Conservation (phyloP, 2,888 invertebrate genomes). For the Caenorhabditis zanzibari region DNA sequence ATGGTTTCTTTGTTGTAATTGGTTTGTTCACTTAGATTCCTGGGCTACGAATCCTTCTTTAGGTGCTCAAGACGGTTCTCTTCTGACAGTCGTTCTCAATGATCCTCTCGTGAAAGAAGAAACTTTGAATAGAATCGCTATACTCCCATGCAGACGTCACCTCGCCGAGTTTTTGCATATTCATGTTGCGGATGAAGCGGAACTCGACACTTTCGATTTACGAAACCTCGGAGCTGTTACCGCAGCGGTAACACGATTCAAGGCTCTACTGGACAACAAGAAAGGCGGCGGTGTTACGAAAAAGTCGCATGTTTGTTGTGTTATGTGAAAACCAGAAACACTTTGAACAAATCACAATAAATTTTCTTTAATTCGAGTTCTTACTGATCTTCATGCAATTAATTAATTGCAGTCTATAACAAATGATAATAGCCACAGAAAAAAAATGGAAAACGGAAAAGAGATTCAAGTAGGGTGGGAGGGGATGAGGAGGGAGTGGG, state of each 20-base stretch:
- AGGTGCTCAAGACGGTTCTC: conserved; percentile 80
- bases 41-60: too few relatives aligned
- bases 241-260: conserved; percentile 78
- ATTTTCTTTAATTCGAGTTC: conserved; percentile 32
- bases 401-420: conserved; percentile 29
- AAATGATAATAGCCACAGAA: conserved; percentile 22
- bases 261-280: conserved; percentile 64
- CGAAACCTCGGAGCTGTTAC: conserved; percentile 78
- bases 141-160: conserved; percentile 74
- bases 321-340: conserved; percentile 48
- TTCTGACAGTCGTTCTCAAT: conserved; percentile 76
- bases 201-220: conserved; percentile 75
- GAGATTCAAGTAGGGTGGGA: conserved; percentile 26
- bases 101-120: conserved; percentile 69
- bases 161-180: conserved; percentile 80
- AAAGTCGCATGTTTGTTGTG: conserved; percentile 71
- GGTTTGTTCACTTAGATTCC: conserved; percentile 54
- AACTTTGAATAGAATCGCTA: conserved; percentile 69
- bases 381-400: conserved; percentile 21
- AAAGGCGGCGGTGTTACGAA: conserved; percentile 66
- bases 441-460: conserved; percentile 22
- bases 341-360: conserved; percentile 16
- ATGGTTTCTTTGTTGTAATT: conserved; percentile 75
- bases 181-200: conserved; percentile 69
- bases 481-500: conserved; percentile 23